Percentiles rank a stretch among this genome's conserved stretches.
Evolutionary conservation across 2,888 invertebrate species (phyloP).

Genomic region (Xestobium rufovillosum): DNA sequence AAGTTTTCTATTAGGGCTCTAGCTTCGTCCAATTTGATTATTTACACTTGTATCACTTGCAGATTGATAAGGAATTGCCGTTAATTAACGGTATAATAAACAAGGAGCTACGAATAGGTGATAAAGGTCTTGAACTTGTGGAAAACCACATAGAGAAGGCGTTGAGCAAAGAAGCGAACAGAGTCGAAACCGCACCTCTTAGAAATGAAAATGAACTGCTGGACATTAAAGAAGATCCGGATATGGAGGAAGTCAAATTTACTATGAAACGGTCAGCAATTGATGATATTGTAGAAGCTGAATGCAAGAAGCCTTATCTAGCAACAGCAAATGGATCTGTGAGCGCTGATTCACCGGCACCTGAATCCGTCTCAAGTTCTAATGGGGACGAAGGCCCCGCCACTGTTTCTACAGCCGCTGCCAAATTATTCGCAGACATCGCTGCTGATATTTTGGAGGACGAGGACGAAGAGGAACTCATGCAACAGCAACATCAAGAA

Average conservation of each 20-base stretch:
- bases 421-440: constrained; percentile 76
- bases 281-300: constrained; percentile 41
- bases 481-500: constrained; percentile 30
- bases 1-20: too few relatives aligned
- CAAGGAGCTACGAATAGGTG: constrained; percentile 51
- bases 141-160: constrained; percentile 53
- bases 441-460: constrained; percentile 80
- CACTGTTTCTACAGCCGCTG: constrained; percentile 53
- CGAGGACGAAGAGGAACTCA: constrained; percentile 55
- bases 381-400: constrained; percentile 43
- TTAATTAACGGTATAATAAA: constrained; percentile 51
- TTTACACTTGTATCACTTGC: too few relatives aligned
- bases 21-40: too few relatives aligned
- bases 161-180: constrained; percentile 33
- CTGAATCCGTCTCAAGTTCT: constrained; percentile 43
- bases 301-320: constrained; percentile 42
- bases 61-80: constrained; percentile 52
- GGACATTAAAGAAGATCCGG: constrained; percentile 17
- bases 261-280: constrained; percentile 37
- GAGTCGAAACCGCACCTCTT: too few relatives aligned
- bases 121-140: constrained; percentile 53
- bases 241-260: constrained; percentile 20
- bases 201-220: constrained; percentile 17
- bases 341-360: constrained; percentile 43
- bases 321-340: constrained; percentile 30